Evolutionary conservation across 2,888 invertebrate species (phyloP).

Genomic region (Drosophila formosana): DNA sequence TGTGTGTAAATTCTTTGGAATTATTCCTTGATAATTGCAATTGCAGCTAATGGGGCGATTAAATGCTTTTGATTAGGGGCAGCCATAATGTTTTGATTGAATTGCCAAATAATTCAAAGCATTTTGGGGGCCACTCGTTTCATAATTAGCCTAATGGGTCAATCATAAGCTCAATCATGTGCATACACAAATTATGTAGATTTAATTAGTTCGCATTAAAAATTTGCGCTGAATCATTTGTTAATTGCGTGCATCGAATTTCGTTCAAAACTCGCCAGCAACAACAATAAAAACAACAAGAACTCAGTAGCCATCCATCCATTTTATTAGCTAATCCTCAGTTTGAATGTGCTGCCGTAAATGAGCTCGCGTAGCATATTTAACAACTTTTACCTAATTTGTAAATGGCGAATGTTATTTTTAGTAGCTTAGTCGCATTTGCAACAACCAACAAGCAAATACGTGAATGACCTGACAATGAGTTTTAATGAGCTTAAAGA

Average conservation of each 20-base stretch:
- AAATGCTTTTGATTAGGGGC: constrained; percentile 27
- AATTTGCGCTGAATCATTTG: constrained; percentile 29
- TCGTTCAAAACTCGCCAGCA: constrained; percentile 11
- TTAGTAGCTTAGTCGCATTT: background rate
- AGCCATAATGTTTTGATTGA: constrained; percentile 24
- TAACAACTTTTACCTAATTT: background rate
- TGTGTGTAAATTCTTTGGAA: too few relatives aligned
- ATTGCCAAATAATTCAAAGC: constrained; percentile 22
- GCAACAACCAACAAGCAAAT: background rate
- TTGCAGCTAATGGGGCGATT: constrained; percentile 15
- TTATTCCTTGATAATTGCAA: background rate
- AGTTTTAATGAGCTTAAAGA: constrained; percentile 2
- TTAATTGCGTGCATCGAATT: constrained; percentile 35
- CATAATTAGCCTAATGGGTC: constrained; percentile 35
- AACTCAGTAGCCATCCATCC: background rate
- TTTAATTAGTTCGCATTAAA: constrained; percentile 60
- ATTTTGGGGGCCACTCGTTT: constrained; percentile 10
- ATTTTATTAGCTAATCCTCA: constrained; percentile 2
- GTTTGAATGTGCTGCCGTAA: background rate
- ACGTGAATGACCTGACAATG: constrained; percentile 1
- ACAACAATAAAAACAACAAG: background rate
- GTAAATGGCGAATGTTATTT: constrained; percentile 2
- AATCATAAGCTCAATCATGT: constrained; percentile 51
- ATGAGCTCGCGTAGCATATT: background rate
- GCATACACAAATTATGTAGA: constrained; percentile 61